phyloP scores from a whole-genome alignment of 2,797 vertebrate species.

The Aphelocoma californica region DNA sequence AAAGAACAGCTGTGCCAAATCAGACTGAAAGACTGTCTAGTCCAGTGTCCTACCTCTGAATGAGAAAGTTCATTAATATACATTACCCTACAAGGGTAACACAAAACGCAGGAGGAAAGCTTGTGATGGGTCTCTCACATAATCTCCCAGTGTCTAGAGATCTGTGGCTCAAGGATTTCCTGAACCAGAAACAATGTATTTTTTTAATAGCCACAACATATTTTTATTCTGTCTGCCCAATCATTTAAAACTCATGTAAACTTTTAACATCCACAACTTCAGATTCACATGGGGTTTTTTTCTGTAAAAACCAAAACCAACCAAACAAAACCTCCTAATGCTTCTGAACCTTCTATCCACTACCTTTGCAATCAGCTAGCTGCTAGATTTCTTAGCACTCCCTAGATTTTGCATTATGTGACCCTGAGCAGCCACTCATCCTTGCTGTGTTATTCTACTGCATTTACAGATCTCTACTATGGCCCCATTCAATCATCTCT shows the following conservation, averaged over 20 bases:
- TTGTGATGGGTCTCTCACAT: background rate
- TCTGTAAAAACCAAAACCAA: background rate
- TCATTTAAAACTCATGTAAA: background rate
- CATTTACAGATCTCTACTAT: background rate
- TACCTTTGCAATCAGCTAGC: background rate
- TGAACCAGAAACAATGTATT: background rate
- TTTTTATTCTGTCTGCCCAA: background rate
- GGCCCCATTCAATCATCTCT: background rate
- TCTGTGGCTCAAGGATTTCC: background rate
- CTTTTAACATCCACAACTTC: background rate
- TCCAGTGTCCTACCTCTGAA: background rate
- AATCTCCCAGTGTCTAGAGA: background rate
- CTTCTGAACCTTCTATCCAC: background rate
- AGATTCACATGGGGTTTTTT: background rate
- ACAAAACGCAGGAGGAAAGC: background rate
- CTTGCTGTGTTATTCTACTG: background rate
- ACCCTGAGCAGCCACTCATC: background rate
- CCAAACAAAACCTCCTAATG: background rate
- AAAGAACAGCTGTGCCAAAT: background rate
- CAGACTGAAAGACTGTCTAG: background rate
- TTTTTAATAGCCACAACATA: background rate
- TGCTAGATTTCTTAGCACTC: background rate
- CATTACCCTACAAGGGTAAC: background rate
- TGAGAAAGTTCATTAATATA: background rate
- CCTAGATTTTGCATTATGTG: background rate